Conservation (phyloP, 2,888 invertebrate species). For the Oconnorella tubifera region DNA sequence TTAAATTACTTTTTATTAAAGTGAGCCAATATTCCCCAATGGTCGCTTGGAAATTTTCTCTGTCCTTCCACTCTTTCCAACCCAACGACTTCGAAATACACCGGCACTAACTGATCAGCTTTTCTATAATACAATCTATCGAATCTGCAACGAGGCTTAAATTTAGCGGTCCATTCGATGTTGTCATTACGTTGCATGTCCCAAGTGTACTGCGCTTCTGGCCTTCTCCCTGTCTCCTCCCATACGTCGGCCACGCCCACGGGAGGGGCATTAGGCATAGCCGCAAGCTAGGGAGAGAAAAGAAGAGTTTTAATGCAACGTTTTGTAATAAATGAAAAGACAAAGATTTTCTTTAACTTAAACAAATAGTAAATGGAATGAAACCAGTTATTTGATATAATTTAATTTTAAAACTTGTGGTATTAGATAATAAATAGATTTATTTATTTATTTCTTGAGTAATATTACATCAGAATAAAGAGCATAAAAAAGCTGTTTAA, state of each 20-base stretch:
- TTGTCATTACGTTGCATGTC: constrained; percentile 63
- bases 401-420: too few relatives aligned
- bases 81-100: constrained; percentile 61
- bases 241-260: constrained; percentile 58
- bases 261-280: constrained; percentile 11
- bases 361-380: background rate
- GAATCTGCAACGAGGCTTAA: constrained; percentile 59
- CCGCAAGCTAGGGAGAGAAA: too few relatives aligned
- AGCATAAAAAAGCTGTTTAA: too few relatives aligned
- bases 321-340: background rate
- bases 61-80: constrained; percentile 58
- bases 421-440: too few relatives aligned
- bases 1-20: constrained; percentile 40
- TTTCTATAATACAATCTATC: constrained; percentile 59
- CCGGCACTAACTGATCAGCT: constrained; percentile 45
- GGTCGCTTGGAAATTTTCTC: constrained; percentile 62
- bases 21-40: constrained; percentile 60
- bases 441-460: too few relatives aligned
- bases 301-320: background rate
- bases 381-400: too few relatives aligned
- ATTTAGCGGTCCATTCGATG: constrained; percentile 49
- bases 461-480: too few relatives aligned
- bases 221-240: constrained; percentile 60
- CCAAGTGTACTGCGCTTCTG: constrained; percentile 62
- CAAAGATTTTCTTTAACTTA: background rate